Evolutionary conservation across 2,113 vertebrate genomes (phyloP).

Genomic region (Lepisosteus osseus): DNA sequence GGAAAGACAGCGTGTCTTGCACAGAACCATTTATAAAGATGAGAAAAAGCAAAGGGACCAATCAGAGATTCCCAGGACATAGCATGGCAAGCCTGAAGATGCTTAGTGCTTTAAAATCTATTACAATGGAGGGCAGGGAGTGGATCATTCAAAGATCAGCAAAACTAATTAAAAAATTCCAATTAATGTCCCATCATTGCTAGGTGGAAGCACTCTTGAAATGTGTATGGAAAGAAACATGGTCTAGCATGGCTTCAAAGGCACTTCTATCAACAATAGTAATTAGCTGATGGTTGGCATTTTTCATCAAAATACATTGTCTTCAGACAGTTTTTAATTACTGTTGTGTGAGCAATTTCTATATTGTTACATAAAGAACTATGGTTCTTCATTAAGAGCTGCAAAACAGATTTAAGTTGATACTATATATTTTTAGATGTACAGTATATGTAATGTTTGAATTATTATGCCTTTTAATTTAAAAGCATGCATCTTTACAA

Average conservation of each 20-base stretch:
- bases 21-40: constrained; percentile 14
- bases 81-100: constrained; percentile 13
- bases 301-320: background rate
- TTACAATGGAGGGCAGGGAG: background rate
- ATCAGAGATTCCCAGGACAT: constrained; percentile 36
- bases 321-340: background rate
- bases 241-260: constrained; percentile 9
- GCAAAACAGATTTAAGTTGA: too few relatives aligned
- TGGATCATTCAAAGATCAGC: constrained; percentile 14
- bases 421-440: too few relatives aligned
- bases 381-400: too few relatives aligned
- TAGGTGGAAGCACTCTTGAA: constrained; percentile 27
- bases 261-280: constrained; percentile 2
- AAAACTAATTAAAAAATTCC: constrained; percentile 43
- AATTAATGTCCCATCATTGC: constrained; percentile 45
- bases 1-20: constrained; percentile 16
- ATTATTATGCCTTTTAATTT: background rate
- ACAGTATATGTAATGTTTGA: background rate
- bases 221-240: constrained; percentile 5
- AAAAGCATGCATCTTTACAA: too few relatives aligned
- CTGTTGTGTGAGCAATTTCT: background rate
- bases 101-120: constrained; percentile 23
- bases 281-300: constrained; percentile 5
- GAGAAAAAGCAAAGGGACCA: constrained; percentile 42
- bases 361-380: background rate